Conservation (phyloP, 2,797 vertebrate species). For the Syncerus caffer region DNA sequence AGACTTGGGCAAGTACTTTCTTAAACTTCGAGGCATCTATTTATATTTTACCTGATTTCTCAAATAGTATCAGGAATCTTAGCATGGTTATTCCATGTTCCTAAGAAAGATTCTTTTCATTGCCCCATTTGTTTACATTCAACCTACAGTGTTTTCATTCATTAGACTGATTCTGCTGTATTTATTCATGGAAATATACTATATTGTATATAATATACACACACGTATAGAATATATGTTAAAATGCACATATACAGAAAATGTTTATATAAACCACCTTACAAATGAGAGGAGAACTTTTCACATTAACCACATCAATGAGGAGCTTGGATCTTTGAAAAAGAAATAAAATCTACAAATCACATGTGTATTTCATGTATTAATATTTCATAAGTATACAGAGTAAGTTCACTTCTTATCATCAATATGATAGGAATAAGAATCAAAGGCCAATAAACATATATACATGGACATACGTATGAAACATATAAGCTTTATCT, state of each 20-base stretch:
- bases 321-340: neutral
- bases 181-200: neutral
- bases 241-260: neutral
- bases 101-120: neutral
- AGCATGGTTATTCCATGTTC: neutral
- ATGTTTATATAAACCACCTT: neutral
- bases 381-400: neutral
- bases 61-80: neutral
- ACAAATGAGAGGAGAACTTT: neutral
- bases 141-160: neutral
- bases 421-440: neutral
- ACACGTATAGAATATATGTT: neutral
- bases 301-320: neutral
- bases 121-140: neutral
- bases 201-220: neutral
- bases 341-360: slow-evolving; percentile 5
- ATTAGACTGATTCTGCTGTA: neutral
- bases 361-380: neutral
- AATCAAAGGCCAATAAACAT: neutral
- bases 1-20: neutral
- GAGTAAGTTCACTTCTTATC: neutral
- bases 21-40: neutral
- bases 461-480: neutral
- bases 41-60: slow-evolving; percentile 1
- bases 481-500: neutral